phyloP scores from a whole-genome alignment of 2,797 vertebrate genomes.

The Tiaroga cobitis region DNA sequence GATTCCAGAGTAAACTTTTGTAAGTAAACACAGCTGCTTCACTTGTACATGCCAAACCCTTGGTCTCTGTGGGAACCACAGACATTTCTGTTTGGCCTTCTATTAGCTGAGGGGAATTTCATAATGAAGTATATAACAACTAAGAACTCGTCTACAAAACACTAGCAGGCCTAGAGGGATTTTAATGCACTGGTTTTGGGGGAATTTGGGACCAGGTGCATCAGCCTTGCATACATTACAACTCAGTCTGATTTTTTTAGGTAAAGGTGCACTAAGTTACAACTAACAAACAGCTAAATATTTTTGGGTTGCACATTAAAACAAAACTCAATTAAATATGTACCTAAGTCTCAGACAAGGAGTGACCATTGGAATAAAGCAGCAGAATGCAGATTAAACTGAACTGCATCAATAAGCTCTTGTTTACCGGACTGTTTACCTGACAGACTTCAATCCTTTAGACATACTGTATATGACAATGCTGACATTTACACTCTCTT shows the following conservation, averaged over 20 bases:
- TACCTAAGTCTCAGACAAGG: background rate
- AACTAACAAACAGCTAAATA: background rate
- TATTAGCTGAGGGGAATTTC: background rate
- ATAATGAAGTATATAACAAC: background rate
- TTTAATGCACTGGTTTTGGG: background rate
- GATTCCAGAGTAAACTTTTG: background rate
- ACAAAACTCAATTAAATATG: too few species aligned
- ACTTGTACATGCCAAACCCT: background rate
- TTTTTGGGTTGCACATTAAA: too few species aligned
- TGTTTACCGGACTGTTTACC: background rate
- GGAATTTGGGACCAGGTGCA: background rate
- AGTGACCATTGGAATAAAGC: background rate
- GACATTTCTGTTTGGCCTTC: background rate
- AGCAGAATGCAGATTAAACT: background rate
- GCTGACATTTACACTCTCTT: too few species aligned
- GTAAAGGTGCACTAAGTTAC: background rate
- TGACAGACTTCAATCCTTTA: background rate
- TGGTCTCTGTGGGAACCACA: background rate
- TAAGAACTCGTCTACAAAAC: background rate
- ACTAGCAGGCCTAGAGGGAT: background rate
- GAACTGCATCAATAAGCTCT: too few species aligned
- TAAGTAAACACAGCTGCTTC: slow-evolving; percentile 37
- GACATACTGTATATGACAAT: too few species aligned
- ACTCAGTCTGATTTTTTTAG: background rate
- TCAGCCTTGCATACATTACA: background rate